phyloP scores from a whole-genome alignment of 2,888 invertebrate species.

The Odontothrips loti region DNA sequence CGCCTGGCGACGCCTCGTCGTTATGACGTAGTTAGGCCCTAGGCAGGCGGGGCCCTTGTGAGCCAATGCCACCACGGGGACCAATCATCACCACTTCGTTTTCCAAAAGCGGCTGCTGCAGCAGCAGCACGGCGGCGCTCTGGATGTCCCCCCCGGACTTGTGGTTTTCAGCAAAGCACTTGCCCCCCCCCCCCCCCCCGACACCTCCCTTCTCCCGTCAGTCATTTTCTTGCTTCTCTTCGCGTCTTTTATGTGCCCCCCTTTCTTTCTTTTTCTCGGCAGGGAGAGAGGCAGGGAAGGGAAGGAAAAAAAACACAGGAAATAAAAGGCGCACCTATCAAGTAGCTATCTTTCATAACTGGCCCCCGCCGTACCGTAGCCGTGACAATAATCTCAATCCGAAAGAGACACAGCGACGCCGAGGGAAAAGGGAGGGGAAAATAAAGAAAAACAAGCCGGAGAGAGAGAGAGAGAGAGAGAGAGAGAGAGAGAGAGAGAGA shows the following conservation, averaged over 20 bases:
- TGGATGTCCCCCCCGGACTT: neutral
- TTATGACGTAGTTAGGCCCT: neutral
- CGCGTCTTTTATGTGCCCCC: neutral
- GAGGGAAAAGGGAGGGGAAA: neutral
- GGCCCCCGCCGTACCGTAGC: constrained; percentile 43
- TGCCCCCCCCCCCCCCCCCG: constrained; percentile 27
- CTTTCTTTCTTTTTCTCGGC: neutral
- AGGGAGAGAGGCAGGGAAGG: constrained; percentile 39
- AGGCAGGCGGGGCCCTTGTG: too few relatives aligned
- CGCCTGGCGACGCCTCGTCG: neutral
- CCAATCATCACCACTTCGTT: too few relatives aligned
- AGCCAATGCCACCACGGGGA: too few relatives aligned
- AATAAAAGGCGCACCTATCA: constrained; percentile 29
- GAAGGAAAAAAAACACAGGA: constrained; percentile 32
- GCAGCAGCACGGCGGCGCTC: neutral
- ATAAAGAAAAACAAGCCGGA: constrained; percentile 9
- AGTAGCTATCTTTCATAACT: constrained; percentile 44
- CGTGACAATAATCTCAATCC: constrained; percentile 30
- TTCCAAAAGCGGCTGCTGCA: too few relatives aligned
- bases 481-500: constrained; percentile 32
- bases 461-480: constrained; percentile 32
- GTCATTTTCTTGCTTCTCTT: neutral
- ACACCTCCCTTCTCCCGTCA: constrained; percentile 33
- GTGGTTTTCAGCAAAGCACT: neutral
- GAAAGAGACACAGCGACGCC: too few relatives aligned